phyloP scores from a whole-genome alignment of 2,113 vertebrate species.

The Epinephelus cyanopodus region DNA sequence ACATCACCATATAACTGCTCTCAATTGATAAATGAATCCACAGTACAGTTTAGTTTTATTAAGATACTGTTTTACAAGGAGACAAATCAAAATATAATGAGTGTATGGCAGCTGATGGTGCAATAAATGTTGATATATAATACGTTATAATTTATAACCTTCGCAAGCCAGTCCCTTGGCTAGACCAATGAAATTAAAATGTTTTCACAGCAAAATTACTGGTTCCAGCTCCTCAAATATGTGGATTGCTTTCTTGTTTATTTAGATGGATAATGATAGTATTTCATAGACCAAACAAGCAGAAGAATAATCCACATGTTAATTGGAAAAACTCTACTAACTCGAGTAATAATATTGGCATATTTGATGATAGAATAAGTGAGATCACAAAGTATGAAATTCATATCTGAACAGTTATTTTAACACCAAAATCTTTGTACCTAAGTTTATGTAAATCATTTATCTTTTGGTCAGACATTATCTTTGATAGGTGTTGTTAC shows the following conservation, averaged over 20 bases:
- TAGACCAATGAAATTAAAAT: too few relatives aligned
- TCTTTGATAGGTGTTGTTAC: not conserved
- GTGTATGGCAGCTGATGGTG: not conserved
- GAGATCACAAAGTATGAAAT: not conserved
- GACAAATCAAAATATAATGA: not conserved
- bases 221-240: too few relatives aligned
- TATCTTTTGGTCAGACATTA: not conserved
- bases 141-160: not conserved
- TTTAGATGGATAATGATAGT: too few relatives aligned
- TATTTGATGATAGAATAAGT: not conserved
- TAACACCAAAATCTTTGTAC: not conserved
- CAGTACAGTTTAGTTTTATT: not conserved
- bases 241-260: too few relatives aligned
- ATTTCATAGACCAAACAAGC: too few relatives aligned
- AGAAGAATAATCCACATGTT: not conserved
- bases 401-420: not conserved
- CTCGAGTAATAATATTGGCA: not conserved
- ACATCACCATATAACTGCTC: not conserved
- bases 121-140: not conserved
- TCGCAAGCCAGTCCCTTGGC: not conserved
- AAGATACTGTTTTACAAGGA: not conserved
- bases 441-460: not conserved
- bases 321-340: not conserved
- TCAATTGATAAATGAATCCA: not conserved
- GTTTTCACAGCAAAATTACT: too few relatives aligned